Evolutionary conservation across 2,797 vertebrate genomes (phyloP).

Genomic region (Girardinus metallicus): DNA sequence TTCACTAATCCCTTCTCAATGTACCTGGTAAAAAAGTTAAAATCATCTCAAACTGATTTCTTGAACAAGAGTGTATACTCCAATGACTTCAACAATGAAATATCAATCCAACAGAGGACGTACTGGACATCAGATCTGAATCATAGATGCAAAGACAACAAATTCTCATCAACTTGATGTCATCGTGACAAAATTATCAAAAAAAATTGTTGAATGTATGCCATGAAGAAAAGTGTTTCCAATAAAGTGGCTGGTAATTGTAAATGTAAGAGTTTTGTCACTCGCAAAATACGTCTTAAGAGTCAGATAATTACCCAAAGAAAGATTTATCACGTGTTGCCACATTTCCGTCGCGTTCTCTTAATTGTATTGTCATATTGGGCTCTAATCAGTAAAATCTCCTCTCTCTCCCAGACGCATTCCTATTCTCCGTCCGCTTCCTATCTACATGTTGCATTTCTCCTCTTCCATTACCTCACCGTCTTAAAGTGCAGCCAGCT

Average conservation of each 20-base stretch:
- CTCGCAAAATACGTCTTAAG: background rate
- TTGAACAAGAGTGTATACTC: background rate
- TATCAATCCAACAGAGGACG: background rate
- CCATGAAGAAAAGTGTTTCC: background rate
- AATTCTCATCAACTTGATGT: background rate
- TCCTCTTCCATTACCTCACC: constrained; percentile 66
- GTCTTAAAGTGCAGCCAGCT: constrained; percentile 54
- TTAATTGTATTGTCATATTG: constrained; percentile 15
- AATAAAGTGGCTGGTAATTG: background rate
- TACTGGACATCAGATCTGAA: background rate
- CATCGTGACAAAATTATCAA: background rate
- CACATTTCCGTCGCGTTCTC: constrained; percentile 5
- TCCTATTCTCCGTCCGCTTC: constrained; percentile 14
- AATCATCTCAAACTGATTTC: background rate
- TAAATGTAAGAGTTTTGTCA: background rate
- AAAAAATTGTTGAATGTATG: background rate
- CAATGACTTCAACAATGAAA: background rate
- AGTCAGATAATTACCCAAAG: background rate
- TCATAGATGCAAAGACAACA: background rate
- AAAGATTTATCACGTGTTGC: background rate
- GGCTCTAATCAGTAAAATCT: constrained; percentile 11
- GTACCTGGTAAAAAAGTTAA: background rate
- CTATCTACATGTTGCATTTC: constrained; percentile 28
- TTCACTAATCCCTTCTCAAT: background rate
- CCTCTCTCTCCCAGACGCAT: constrained; percentile 36